phyloP scores from a whole-genome alignment of 64 coral and sea anemone species.

The Catalaphyllia jardinei region DNA sequence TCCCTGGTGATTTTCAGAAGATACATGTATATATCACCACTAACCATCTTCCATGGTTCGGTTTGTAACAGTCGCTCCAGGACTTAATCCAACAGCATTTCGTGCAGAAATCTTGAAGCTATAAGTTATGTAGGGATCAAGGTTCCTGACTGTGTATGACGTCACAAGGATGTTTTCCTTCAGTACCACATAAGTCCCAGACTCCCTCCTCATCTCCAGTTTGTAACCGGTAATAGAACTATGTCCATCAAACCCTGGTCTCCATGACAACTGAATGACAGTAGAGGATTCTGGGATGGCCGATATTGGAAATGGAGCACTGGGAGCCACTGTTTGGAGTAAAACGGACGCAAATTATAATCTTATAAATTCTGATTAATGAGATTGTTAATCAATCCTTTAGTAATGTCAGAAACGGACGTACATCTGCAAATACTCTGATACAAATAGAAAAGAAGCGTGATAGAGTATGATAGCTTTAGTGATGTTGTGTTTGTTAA shows the following conservation, averaged over 20 bases:
- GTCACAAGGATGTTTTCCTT: slow-evolving; percentile 15
- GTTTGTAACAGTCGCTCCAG: slow-evolving; percentile 21
- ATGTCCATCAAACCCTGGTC: slow-evolving; percentile 84
- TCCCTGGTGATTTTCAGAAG: neutral
- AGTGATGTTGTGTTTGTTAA: too few species aligned
- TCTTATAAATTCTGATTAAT: too few species aligned
- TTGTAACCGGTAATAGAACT: slow-evolving; percentile 73
- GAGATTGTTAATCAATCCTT: too few species aligned
- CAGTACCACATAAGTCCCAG: neutral
- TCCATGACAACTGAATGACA: slow-evolving; percentile 79
- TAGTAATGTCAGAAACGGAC: too few species aligned
- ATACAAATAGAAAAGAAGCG: too few species aligned
- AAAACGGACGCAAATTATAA: neutral
- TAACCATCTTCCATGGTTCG: slow-evolving; percentile 81
- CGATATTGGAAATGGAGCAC: slow-evolving; percentile 41
- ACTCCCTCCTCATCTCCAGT: slow-evolving; percentile 22
- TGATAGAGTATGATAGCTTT: too few species aligned
- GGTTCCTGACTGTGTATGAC: slow-evolving; percentile 32
- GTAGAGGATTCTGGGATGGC: slow-evolving; percentile 62
- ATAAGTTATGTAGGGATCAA: slow-evolving; percentile 71
- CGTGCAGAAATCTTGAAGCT: slow-evolving; percentile 52
- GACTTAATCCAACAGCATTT: slow-evolving; percentile 75
- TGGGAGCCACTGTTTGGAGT: slow-evolving; percentile 63
- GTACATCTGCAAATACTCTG: too few species aligned
- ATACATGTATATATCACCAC: too few species aligned